Percentiles rank a stretch among this genome's conserved stretches.
These are phyloP conservation scores for Sycophila sp. DNA, from an alignment of 1,140 invertebrate species.

Conservation along the genomic window DNA sequence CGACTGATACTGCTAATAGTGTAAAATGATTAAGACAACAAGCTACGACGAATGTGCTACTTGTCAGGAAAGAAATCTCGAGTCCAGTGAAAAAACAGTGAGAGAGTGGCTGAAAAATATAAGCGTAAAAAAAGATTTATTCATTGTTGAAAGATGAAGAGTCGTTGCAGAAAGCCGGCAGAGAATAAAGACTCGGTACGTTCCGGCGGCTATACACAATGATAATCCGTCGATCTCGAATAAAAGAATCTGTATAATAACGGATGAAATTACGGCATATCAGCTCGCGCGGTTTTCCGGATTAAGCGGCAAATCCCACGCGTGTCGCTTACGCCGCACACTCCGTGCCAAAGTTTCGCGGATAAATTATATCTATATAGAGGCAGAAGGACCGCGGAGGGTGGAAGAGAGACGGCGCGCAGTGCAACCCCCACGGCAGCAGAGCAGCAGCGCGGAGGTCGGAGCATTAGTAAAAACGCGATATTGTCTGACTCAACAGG, in stretches of 20 bases:
- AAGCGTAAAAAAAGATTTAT: background rate
- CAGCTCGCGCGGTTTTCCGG: background rate
- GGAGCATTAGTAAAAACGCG: conserved; percentile 52
- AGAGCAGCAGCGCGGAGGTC: background rate
- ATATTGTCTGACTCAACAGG: conserved; percentile 55
- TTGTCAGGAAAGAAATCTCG: too few species aligned
- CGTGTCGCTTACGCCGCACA: background rate
- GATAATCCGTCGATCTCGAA: too few species aligned
- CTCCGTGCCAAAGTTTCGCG: background rate
- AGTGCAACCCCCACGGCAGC: background rate
- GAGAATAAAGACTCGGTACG: too few species aligned
- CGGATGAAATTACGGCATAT: background rate
- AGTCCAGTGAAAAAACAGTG: too few species aligned
- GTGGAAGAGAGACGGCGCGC: background rate
- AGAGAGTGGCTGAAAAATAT: background rate
- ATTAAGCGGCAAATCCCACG: background rate
- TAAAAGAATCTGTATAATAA: too few species aligned
- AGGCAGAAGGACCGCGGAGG: background rate
- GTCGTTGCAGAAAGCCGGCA: too few species aligned
- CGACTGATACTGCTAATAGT: too few species aligned
- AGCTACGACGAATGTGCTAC: too few species aligned
- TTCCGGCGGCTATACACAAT: too few species aligned
- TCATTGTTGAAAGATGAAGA: too few species aligned
- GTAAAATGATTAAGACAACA: too few species aligned
- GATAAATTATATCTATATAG: background rate